phyloP scores from a whole-genome alignment of 64 coral and sea anemone genomes.

The Actinia equina region DNA sequence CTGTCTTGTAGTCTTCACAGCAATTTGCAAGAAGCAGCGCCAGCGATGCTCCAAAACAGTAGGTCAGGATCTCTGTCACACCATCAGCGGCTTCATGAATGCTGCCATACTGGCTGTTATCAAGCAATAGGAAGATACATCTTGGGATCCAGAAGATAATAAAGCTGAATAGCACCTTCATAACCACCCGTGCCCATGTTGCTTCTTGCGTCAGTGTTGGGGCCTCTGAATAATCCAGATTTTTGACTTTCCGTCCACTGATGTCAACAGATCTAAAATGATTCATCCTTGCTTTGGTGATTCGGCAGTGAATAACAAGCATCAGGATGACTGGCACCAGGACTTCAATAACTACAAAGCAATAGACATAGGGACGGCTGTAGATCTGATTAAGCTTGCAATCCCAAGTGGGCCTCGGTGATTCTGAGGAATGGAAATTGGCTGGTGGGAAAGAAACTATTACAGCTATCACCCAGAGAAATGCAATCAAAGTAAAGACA shows the following conservation, averaged over 20 bases:
- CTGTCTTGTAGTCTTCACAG: conserved; percentile 66
- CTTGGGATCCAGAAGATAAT: conserved; percentile 86
- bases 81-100: conserved; percentile 89
- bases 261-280: conserved; percentile 66
- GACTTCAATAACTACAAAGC: conserved; percentile 68
- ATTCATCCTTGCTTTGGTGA: conserved; percentile 45
- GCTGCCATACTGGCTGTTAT: conserved; percentile 64
- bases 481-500: conserved; percentile 26
- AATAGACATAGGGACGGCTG: conserved; percentile 49
- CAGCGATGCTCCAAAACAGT: conserved; percentile 79
- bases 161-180: conserved; percentile 70
- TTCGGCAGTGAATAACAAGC: conserved; percentile 62
- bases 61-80: conserved; percentile 79
- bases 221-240: conserved; percentile 65
- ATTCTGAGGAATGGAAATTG: conserved; percentile 18
- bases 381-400: conserved; percentile 74
- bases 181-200: conserved; percentile 53
- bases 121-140: conserved; percentile 79
- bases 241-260: conserved; percentile 51
- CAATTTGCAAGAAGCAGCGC: conserved; percentile 63
- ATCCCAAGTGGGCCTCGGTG: conserved; percentile 18
- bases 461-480: conserved; percentile 51
- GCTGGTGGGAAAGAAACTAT: conserved; percentile 60
- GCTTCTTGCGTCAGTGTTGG: conserved; percentile 64
- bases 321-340: conserved; percentile 56